These are phyloP conservation scores for Aradophagus sp. DNA, from an alignment of 1,140 invertebrate genomes.

Conservation along the genomic window DNA sequence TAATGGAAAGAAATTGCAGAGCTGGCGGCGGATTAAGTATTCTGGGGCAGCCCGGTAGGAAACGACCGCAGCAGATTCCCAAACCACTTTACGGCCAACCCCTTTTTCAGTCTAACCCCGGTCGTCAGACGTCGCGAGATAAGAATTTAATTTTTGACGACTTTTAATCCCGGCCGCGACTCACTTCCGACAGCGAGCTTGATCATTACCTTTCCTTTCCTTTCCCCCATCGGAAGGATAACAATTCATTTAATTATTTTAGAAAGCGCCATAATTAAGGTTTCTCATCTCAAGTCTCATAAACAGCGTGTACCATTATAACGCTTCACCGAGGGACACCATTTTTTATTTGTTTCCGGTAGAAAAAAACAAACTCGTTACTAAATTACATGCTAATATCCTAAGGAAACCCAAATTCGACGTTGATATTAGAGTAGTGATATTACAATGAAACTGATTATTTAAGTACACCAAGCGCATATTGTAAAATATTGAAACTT, in stretches of 20 bases:
- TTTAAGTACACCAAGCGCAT: too few relatives aligned
- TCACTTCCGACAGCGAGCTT: conserved; percentile 59
- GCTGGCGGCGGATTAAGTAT: conserved; percentile 72
- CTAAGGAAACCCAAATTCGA: too few relatives aligned
- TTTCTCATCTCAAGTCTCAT: conserved; percentile 50
- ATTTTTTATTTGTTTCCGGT: too few relatives aligned
- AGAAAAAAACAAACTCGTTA: too few relatives aligned
- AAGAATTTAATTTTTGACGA: conserved; percentile 73
- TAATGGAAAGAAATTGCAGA: conserved; percentile 75
- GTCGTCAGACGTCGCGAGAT: conserved; percentile 63
- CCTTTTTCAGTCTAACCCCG: conserved; percentile 55
- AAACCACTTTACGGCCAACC: conserved; percentile 48
- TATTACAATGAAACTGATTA: too few relatives aligned
- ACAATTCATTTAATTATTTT: conserved; percentile 57
- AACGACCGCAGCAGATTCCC: conserved; percentile 47
- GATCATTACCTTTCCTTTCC: conserved; percentile 46
- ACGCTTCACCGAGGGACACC: too few relatives aligned
- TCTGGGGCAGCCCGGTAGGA: conserved; percentile 44
- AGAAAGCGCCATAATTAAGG: conserved; percentile 46
- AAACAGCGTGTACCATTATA: conserved; percentile 47
- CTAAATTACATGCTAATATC: too few relatives aligned
- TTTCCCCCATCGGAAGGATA: conserved; percentile 48
- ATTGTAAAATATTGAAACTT: too few relatives aligned
- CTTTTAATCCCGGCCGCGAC: conserved; percentile 70
- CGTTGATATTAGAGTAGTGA: too few relatives aligned